phyloP scores from a whole-genome alignment of 2,113 vertebrate species.

The Chelonoidis abingdonii region DNA sequence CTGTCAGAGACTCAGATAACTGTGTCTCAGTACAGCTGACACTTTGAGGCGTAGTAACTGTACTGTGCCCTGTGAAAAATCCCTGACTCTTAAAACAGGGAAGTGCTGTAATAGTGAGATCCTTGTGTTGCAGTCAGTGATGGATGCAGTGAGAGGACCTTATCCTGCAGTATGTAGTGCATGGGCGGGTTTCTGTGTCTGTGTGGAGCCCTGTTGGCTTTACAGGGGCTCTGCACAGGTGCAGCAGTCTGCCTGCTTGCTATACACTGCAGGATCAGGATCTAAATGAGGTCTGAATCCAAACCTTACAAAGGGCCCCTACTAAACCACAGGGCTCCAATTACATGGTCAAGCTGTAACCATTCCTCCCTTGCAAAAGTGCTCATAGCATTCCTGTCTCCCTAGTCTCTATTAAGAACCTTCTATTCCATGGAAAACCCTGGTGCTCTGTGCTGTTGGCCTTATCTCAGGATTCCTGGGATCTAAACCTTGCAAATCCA shows the following conservation, averaged over 20 bases:
- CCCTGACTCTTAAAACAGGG: not conserved
- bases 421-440: rapidly evolving
- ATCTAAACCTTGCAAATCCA: not conserved
- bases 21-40: not conserved
- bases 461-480: not conserved
- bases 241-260: not conserved
- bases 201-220: not conserved
- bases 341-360: not conserved
- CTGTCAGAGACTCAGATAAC: not conserved
- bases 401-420: not conserved
- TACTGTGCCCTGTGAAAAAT: not conserved
- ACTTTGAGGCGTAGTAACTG: not conserved
- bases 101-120: not conserved
- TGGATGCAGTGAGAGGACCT: not conserved
- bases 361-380: not conserved
- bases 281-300: not conserved
- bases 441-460: not conserved
- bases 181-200: rapidly evolving
- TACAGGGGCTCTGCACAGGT: not conserved
- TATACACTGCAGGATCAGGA: not conserved
- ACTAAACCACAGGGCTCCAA: not conserved
- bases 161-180: not conserved
- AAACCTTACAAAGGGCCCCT: not conserved
- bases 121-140: rapidly evolving
- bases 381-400: not conserved